Percentiles rank a stretch among this genome's conserved stretches.
Evolutionary conservation across 2,888 invertebrate genomes (phyloP).

Genomic region (Luffia ferchaultella): DNA sequence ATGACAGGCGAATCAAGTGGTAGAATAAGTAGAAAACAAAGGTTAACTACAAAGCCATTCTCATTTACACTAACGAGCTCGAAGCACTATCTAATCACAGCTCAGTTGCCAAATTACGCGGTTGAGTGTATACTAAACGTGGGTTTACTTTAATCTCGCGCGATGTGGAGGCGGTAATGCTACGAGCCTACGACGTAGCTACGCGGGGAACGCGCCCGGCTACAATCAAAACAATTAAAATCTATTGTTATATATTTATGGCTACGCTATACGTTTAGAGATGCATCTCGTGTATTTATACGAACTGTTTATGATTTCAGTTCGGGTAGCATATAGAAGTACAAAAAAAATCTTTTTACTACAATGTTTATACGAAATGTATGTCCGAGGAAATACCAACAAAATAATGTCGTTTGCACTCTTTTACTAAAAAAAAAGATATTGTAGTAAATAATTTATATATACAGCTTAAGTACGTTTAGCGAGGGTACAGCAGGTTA

Average conservation of each 20-base stretch:
- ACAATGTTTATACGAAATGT: too few relatives aligned
- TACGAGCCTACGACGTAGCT: background rate
- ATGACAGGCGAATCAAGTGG: background rate
- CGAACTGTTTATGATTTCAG: background rate
- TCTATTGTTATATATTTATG: background rate
- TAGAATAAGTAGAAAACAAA: slow-evolving; percentile 19
- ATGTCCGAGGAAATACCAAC: too few relatives aligned
- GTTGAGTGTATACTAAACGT: slow-evolving; percentile 47
- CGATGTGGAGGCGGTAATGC: slow-evolving; percentile 28
- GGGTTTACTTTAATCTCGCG: slow-evolving; percentile 51
- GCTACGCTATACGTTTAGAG: background rate
- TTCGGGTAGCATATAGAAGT: too few relatives aligned
- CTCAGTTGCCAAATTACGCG: slow-evolving; percentile 60
- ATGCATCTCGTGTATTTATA: background rate
- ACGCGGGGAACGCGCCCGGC: background rate
- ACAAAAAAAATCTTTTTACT: too few relatives aligned
- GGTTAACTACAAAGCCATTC: slow-evolving; percentile 45
- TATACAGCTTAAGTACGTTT: too few relatives aligned
- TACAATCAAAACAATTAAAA: background rate
- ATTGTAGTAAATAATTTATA: too few relatives aligned
- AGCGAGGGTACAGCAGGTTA: too few relatives aligned
- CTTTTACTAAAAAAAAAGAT: too few relatives aligned
- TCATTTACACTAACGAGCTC: slow-evolving; percentile 55
- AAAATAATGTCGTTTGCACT: too few relatives aligned
- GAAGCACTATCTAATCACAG: slow-evolving; percentile 61